These are phyloP conservation scores for Caradrina clavipalpis DNA, from an alignment of 2,888 invertebrate species.

Conservation along the genomic window DNA sequence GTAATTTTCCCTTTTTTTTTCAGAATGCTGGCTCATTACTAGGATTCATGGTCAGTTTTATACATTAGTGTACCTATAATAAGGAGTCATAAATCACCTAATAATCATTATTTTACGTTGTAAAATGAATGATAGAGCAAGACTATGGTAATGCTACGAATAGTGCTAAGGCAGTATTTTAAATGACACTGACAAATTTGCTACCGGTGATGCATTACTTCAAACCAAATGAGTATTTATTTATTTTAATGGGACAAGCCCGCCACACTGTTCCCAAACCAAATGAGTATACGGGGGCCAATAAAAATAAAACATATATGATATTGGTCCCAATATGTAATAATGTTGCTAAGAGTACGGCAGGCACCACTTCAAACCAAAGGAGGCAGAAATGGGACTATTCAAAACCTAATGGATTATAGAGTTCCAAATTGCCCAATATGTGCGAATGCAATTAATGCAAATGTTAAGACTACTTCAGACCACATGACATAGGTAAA, in stretches of 20 bases:
- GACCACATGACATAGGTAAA: not conserved
- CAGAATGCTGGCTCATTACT: slow-evolving; percentile 11
- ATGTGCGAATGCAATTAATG: not conserved
- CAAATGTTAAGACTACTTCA: not conserved
- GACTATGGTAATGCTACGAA: not conserved
- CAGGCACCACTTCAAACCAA: not conserved
- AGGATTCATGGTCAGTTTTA: slow-evolving; percentile 16
- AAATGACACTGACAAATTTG: not conserved
- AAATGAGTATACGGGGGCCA: not conserved
- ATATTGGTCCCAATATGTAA: not conserved
- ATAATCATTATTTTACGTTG: not conserved
- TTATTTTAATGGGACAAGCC: too few relatives aligned
- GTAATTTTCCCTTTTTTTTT: slow-evolving; percentile 13
- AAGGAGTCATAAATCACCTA: not conserved
- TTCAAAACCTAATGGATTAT: not conserved
- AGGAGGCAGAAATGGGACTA: not conserved
- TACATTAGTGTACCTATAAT: not conserved
- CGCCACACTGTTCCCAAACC: too few relatives aligned
- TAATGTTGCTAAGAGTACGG: not conserved
- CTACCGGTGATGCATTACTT: not conserved
- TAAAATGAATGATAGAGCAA: not conserved
- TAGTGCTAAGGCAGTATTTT: not conserved
- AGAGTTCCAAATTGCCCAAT: too few relatives aligned
- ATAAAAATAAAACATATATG: not conserved
- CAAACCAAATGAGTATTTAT: not conserved